phyloP scores from a whole-genome alignment of 1,140 invertebrate species.

The Zaprionus camerounensis region DNA sequence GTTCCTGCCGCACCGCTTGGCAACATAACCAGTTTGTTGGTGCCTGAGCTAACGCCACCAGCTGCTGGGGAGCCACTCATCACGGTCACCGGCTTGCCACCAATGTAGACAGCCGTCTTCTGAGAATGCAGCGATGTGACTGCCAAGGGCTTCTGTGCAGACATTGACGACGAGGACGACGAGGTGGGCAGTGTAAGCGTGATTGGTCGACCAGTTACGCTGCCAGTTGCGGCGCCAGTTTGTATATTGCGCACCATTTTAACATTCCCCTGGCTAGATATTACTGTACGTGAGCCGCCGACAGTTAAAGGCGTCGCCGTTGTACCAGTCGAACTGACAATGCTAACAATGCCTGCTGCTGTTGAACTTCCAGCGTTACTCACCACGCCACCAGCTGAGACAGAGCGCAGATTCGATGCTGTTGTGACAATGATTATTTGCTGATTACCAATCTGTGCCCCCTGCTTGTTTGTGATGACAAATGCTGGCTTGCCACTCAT shows the following conservation, averaged over 20 bases:
- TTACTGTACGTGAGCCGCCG: constrained; percentile 83
- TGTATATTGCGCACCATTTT: constrained; percentile 88
- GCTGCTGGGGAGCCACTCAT: constrained; percentile 83
- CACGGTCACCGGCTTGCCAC: constrained; percentile 90
- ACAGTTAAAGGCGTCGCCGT: constrained; percentile 55
- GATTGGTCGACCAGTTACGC: constrained; percentile 87
- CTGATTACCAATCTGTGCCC: constrained; percentile 85
- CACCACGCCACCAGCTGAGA: constrained; percentile 79
- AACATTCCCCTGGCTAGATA: constrained; percentile 85
- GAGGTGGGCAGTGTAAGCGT: constrained; percentile 88
- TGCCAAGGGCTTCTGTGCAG: constrained; percentile 26
- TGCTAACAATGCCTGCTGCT: constrained; percentile 69
- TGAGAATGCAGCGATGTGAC: constrained; percentile 54
- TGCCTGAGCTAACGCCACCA: constrained; percentile 53
- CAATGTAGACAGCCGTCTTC: constrained; percentile 87
- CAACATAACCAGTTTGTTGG: constrained; percentile 78
- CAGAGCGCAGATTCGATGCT: constrained; percentile 87
- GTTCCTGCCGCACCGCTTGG: constrained; percentile 69
- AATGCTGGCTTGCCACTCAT: constrained; percentile 80
- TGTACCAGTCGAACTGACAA: constrained; percentile 68
- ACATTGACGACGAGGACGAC: constrained; percentile 1
- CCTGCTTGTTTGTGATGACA: constrained; percentile 83
- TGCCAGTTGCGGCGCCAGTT: constrained; percentile 54
- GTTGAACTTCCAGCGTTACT: constrained; percentile 87
- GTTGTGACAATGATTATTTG: constrained; percentile 91